Evolutionary conservation across 2,888 invertebrate genomes (phyloP).

Genomic region (Dugesia japonica): DNA sequence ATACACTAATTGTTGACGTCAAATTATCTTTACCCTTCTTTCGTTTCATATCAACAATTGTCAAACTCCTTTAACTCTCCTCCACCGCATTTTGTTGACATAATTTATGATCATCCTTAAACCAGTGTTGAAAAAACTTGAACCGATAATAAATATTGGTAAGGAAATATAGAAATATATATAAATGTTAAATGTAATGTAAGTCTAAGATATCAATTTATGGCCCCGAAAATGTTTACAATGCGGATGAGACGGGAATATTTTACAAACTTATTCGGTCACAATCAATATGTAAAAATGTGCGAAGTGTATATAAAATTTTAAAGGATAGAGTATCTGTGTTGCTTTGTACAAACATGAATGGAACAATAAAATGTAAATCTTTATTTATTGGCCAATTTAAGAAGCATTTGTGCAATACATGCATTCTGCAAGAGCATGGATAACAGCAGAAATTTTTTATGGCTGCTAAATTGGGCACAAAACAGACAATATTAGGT

Average conservation of each 20-base stretch:
- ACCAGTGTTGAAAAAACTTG: too few species aligned
- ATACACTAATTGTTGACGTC: too few species aligned
- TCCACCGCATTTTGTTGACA: too few species aligned
- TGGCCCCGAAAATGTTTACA: slow-evolving; percentile 3
- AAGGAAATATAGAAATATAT: too few species aligned
- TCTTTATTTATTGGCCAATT: not conserved
- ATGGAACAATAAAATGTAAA: not conserved
- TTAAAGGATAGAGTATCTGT: not conserved
- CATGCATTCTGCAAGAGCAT: not conserved
- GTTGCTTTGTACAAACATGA: not conserved
- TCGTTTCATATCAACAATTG: too few species aligned
- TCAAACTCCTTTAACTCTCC: too few species aligned
- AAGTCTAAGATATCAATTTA: not conserved
- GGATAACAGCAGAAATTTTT: not conserved
- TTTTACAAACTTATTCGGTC: slow-evolving; percentile 1
- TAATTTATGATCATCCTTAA: too few species aligned
- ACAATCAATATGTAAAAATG: not conserved
- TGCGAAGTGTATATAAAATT: not conserved
- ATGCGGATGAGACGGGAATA: not conserved
- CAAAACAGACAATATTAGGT: too few species aligned
- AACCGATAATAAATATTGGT: too few species aligned
- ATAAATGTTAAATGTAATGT: too few species aligned
- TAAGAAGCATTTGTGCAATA: not conserved
- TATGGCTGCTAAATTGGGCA: not conserved
- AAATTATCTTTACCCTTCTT: too few species aligned